Conservation (phyloP, 2,888 invertebrate species). For the Lithophane socia region DNA sequence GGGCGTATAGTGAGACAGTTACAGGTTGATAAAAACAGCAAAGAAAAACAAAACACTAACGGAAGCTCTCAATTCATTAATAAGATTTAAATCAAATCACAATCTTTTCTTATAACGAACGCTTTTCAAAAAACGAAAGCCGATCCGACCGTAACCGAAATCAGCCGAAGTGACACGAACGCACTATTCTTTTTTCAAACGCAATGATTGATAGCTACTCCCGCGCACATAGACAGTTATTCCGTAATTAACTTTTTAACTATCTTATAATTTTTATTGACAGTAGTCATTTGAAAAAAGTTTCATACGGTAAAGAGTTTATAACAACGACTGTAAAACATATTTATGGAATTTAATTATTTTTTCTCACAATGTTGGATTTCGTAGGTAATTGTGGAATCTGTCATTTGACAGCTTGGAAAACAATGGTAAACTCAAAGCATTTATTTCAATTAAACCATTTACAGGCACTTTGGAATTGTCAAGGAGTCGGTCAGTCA, state of each 20-base stretch:
- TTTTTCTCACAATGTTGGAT: neutral
- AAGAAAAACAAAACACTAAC: neutral
- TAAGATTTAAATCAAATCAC: slow-evolving; percentile 22
- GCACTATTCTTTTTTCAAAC: slow-evolving; percentile 34
- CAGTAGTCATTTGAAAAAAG: slow-evolving; percentile 35
- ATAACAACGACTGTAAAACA: neutral
- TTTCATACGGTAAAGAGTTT: neutral
- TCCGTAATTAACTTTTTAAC: slow-evolving; percentile 45
- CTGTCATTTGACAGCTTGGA: neutral
- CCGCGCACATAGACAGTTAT: slow-evolving; percentile 40
- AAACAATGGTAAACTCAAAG: neutral
- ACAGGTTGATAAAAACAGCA: neutral
- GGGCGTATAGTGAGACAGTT: neutral
- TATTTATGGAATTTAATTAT: neutral
- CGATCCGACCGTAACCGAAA: slow-evolving; percentile 43
- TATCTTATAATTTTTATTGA: slow-evolving; percentile 50
- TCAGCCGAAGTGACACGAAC: slow-evolving; percentile 45
- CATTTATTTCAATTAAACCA: neutral
- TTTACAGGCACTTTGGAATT: neutral
- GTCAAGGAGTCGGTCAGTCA: neutral
- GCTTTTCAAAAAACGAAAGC: slow-evolving; percentile 52
- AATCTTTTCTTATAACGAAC: slow-evolving; percentile 19
- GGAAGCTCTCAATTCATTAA: slow-evolving; percentile 16
- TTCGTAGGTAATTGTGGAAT: neutral
- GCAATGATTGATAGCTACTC: slow-evolving; percentile 41